These are phyloP conservation scores for Nansenia antarctica DNA, from an alignment of 2,113 vertebrate genomes.

Conservation along the genomic window DNA sequence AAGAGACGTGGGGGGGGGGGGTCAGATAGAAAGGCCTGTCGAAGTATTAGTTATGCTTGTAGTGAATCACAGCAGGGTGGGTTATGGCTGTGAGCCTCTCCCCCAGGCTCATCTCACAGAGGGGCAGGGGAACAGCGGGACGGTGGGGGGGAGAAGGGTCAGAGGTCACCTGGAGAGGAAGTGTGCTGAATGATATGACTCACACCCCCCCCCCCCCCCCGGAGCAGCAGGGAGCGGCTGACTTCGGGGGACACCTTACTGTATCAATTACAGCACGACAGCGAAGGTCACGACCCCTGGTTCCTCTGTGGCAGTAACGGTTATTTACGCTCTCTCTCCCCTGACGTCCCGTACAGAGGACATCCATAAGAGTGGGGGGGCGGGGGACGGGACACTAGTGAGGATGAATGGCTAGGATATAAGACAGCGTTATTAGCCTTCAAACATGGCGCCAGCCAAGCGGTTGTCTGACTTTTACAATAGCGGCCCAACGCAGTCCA, in stretches of 20 bases:
- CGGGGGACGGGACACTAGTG: too few relatives aligned
- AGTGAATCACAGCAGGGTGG: neutral
- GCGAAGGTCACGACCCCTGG: too few relatives aligned
- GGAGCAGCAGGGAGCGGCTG: neutral
- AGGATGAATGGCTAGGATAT: neutral
- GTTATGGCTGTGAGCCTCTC: neutral
- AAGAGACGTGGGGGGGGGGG: too few relatives aligned
- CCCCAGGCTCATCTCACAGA: too few relatives aligned
- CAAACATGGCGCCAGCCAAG: neutral
- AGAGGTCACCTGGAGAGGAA: slow-evolving; percentile 32
- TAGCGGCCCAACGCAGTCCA: neutral
- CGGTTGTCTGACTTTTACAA: too few relatives aligned
- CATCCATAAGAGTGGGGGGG: too few relatives aligned
- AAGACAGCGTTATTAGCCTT: neutral
- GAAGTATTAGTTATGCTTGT: neutral
- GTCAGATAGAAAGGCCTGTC: neutral
- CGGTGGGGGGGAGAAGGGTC: neutral
- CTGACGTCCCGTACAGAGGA: too few relatives aligned
- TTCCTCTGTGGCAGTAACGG: too few relatives aligned
- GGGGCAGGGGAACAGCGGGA: neutral
- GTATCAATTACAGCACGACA: too few relatives aligned
- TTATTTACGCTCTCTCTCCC: too few relatives aligned
- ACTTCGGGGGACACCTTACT: too few relatives aligned
- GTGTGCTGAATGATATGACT: slow-evolving; percentile 7
- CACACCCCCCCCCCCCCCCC: slow-evolving; percentile 5